Evolutionary conservation across 1,140 invertebrate species (phyloP).

Genomic region (Apocrypta bakeri): DNA sequence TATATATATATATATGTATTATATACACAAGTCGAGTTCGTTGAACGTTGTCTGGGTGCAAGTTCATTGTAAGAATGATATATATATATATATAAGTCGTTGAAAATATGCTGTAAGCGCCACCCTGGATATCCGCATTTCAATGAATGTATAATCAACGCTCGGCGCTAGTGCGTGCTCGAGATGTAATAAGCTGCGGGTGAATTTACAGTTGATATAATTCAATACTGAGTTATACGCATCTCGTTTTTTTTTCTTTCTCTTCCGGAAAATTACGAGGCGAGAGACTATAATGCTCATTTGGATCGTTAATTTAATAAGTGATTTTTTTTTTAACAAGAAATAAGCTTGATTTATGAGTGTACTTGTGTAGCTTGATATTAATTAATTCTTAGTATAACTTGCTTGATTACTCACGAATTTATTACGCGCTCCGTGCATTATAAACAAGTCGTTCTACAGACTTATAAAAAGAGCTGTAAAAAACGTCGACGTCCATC

Average conservation of each 20-base stretch:
- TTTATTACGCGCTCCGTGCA: not conserved
- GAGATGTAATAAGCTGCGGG: not conserved
- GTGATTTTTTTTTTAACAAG: not conserved
- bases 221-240: too few species aligned
- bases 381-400: too few species aligned
- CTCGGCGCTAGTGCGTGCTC: not conserved
- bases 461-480: not conserved
- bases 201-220: constrained; percentile 17
- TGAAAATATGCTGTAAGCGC: constrained; percentile 1
- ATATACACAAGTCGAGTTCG: not conserved
- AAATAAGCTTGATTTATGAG: not conserved
- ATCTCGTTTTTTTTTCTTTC: not conserved
- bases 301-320: not conserved
- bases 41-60: constrained; percentile 16
- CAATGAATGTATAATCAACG: not conserved
- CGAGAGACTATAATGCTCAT: not conserved
- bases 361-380: too few species aligned
- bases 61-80: constrained; percentile 30
- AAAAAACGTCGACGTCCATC: not conserved
- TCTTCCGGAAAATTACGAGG: not conserved
- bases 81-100: too few species aligned
- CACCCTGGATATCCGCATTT: too few species aligned
- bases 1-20: not conserved
- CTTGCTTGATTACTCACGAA: not conserved
- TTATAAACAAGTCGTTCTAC: not conserved